These are phyloP conservation scores for Pelagia noctiluca DNA, from an alignment of 30 jellyfish, hydroid and myxozoan genomes.

Conservation along the genomic window DNA sequence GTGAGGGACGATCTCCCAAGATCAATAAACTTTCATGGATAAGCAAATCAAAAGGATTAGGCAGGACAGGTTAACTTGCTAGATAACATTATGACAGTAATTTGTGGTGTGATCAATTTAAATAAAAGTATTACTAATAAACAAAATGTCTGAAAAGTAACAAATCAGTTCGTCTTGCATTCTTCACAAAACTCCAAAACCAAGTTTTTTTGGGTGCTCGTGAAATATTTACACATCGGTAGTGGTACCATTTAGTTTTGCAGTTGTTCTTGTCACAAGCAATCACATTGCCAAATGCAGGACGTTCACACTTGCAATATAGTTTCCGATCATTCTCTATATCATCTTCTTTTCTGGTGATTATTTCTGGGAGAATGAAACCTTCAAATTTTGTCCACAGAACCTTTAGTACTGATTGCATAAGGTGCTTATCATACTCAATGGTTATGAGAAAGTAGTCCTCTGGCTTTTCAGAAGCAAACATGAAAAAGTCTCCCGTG, in stretches of 20 bases:
- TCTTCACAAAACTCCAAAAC: conserved; percentile 48
- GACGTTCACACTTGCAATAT: conserved; percentile 29
- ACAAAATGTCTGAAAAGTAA: not conserved
- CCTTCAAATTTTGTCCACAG: not conserved
- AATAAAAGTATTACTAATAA: not conserved
- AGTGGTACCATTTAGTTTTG: conserved; percentile 45
- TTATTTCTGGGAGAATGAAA: conserved; percentile 9
- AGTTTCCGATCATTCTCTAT: conserved; percentile 2
- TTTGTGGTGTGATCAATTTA: conserved; percentile 34
- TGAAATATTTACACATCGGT: conserved; percentile 33
- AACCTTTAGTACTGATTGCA: not conserved
- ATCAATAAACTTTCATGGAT: no score
- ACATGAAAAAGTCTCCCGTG: conserved; percentile 21
- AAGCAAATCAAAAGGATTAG: no score
- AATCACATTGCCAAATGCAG: conserved; percentile 34
- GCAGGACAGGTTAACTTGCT: conserved; percentile 69
- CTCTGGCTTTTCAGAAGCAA: conserved; percentile 1
- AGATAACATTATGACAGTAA: conserved; percentile 48
- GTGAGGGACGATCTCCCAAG: no score
- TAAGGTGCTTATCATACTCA: not conserved
- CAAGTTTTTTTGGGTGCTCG: conserved; percentile 38
- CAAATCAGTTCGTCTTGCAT: not conserved
- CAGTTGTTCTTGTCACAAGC: conserved; percentile 27
- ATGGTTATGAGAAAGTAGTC: not conserved
- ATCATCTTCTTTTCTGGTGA: not conserved